A percentile compares a stretch with the other conserved stretches of the same genome.
Evolutionary conservation across 2,797 vertebrate species (phyloP).

Genomic region (Mormyrus hasselquistii): DNA sequence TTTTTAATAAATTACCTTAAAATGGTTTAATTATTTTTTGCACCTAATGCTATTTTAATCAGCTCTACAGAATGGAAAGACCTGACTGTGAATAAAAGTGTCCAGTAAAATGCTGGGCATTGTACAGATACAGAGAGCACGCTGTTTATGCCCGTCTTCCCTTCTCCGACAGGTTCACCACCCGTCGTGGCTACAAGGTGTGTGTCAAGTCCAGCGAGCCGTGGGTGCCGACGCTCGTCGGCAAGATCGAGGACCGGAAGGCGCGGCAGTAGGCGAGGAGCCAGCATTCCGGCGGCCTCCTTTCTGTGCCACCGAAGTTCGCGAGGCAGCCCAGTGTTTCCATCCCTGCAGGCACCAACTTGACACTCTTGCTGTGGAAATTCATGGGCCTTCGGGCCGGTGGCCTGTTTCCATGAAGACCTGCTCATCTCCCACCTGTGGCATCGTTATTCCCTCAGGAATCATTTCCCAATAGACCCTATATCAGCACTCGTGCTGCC

Average conservation of each 20-base stretch:
- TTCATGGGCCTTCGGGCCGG: neutral
- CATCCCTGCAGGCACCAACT: neutral
- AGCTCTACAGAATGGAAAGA: neutral
- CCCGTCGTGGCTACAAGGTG: conserved; percentile 30
- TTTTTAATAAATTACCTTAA: neutral
- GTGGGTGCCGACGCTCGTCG: conserved; percentile 52
- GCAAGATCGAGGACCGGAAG: conserved; percentile 34
- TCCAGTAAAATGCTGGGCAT: neutral
- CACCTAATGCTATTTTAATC: neutral
- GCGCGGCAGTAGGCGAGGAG: conserved; percentile 31
- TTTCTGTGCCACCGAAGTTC: neutral
- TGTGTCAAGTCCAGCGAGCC: conserved; percentile 41
- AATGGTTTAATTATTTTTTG: neutral
- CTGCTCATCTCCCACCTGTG: neutral
- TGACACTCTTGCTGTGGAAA: conserved; percentile 27
- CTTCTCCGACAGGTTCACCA: conserved; percentile 45
- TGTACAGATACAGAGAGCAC: neutral
- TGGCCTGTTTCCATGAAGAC: neutral
- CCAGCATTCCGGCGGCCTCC: neutral
- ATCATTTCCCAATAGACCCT: neutral
- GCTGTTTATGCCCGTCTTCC: neutral
- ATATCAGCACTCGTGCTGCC: neutral
- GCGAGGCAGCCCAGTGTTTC: neutral
- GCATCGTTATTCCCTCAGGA: neutral
- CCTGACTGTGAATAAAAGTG: neutral